Conservation (phyloP, 2,113 vertebrate species). For the Halcyon senegalensis region DNA sequence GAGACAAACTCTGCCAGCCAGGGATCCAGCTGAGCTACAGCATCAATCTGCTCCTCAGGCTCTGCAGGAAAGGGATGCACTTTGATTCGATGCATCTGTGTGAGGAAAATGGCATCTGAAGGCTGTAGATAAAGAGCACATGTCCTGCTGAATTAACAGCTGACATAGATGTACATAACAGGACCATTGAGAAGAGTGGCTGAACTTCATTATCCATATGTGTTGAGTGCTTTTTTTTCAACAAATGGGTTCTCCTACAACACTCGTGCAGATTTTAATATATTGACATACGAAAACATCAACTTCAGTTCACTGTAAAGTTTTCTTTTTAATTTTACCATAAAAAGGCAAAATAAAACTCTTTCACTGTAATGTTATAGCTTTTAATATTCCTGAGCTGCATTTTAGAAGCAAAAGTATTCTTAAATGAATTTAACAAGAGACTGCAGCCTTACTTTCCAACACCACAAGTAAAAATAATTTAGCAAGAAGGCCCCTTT, state of each 20-base stretch:
- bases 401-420: slow-evolving; percentile 58
- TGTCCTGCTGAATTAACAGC: neutral
- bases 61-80: neutral
- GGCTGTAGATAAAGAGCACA: neutral
- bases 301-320: slow-evolving; percentile 59
- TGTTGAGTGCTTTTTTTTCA: neutral
- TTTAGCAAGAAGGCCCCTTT: slow-evolving; percentile 71
- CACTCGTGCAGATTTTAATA: slow-evolving; percentile 35
- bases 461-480: slow-evolving; percentile 71
- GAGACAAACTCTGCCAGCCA: neutral
- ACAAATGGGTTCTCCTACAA: neutral
- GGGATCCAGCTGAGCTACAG: neutral
- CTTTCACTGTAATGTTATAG: slow-evolving; percentile 37
- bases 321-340: slow-evolving; percentile 71
- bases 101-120: neutral
- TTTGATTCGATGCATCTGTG: neutral
- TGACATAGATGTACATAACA: neutral
- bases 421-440: slow-evolving; percentile 54
- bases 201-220: neutral
- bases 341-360: slow-evolving; percentile 73
- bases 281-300: slow-evolving; percentile 33
- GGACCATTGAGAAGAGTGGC: neutral
- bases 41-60: neutral
- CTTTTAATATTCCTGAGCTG: slow-evolving; percentile 64
- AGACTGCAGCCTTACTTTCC: slow-evolving; percentile 54